Percentiles rank a stretch among this genome's conserved stretches.
These are phyloP conservation scores for Rhynchophorus ferrugineus DNA, from an alignment of 1,140 invertebrate species.

Conservation along the genomic window DNA sequence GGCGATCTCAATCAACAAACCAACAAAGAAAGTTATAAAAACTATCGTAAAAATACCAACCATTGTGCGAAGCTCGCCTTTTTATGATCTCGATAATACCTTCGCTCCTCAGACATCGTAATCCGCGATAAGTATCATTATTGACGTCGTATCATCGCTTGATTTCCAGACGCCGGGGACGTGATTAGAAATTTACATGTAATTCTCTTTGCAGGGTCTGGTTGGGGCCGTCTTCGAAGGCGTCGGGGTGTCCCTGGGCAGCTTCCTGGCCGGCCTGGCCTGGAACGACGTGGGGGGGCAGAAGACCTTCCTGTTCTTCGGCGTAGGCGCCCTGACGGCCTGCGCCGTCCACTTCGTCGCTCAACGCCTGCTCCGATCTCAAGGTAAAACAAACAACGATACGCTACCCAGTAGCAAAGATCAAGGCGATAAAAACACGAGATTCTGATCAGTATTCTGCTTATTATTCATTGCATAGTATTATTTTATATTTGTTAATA, in stretches of 20 bases:
- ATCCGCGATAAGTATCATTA: too few species aligned
- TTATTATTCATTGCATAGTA: not conserved
- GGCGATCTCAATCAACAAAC: too few species aligned
- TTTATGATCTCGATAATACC: too few species aligned
- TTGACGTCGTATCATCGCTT: too few species aligned
- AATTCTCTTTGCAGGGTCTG: conserved; percentile 57
- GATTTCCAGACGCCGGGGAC: too few species aligned
- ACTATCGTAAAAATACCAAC: too few species aligned
- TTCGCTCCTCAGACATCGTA: too few species aligned
- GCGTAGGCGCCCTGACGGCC: conserved; percentile 55
- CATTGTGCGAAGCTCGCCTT: too few species aligned
- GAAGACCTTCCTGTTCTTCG: conserved; percentile 62
- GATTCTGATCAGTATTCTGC: not conserved
- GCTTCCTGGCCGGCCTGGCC: conserved; percentile 62
- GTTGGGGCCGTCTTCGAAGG: conserved; percentile 82
- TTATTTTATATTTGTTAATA: too few species aligned
- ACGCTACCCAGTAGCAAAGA: too few species aligned
- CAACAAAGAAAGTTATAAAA: too few species aligned
- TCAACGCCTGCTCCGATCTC: conserved; percentile 36
- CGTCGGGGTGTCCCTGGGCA: conserved; percentile 69
- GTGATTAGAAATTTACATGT: too few species aligned
- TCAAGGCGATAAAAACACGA: not conserved
- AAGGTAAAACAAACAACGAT: conserved; percentile 22
- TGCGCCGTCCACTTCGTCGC: conserved; percentile 54
- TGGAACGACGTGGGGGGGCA: conserved; percentile 54